Base-by-base conservation (phyloP, 2,888 invertebrate species). In the Diloba caeruleocephala region DNA sequence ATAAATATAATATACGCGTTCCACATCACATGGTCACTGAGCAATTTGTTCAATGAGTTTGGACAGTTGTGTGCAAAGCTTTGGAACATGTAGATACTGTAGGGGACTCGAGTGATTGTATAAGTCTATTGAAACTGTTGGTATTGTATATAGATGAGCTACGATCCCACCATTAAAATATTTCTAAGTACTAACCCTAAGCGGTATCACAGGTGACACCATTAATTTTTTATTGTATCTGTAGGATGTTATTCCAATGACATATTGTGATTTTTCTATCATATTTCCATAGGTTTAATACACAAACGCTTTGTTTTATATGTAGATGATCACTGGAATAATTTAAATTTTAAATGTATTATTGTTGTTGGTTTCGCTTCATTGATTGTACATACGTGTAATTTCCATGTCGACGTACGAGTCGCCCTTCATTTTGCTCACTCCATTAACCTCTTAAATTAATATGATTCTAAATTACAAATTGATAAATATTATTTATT, bases 81-180 rank as follows among this genome's bases (percentile, higher is more conserved):
- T 32, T 74, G 82, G 57, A 43, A 71, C 81, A 72, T 65, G 73
- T 82, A 82, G 81, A 79, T 72, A 83, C 74, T 76, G 85, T 91
- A 90, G 90, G 89, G 78, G 89, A 90, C 89, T 90, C 87, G 90
- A 89, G 87, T 89, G 91, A 90, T 90, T 89, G 88, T 89, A 87
- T 88, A 86, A 88, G 88, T 90, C 84, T 89, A 88, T 84, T 88
- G 81, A 87, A 89, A 85, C 85, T 86, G 89, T 90, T 85, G 90
- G 91, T 90, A 89, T 88, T 92, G 90, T 92, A 92, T 87, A 92
- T 93, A 92, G 87, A 89, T 88, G 89, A 92, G 87, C 86, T 92
- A 89, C 87, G 88, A 92, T 92, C 93, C 93, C 93, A 93, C 93
- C 93, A 93, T 92, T 87, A 83, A 84, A 92, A 89, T 92, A 91